phyloP scores from a whole-genome alignment of 2,888 invertebrate genomes.

The Busseola fusca region DNA sequence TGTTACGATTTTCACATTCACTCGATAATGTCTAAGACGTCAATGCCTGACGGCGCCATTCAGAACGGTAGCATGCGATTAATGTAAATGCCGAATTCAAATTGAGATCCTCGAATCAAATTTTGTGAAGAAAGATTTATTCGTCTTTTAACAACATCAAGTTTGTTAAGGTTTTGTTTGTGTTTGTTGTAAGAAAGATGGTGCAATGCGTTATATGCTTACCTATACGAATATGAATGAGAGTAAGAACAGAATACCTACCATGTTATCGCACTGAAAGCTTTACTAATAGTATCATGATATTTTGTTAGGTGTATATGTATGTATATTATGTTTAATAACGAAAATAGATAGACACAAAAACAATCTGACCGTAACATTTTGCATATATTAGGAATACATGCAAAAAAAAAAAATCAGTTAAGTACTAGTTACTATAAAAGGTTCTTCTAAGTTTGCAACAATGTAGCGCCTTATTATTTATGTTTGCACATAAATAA shows the following conservation, averaged over 20 bases:
- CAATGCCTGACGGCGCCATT: constrained; percentile 55
- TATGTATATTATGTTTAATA: background rate
- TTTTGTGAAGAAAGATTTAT: constrained; percentile 27
- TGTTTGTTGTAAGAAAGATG: constrained; percentile 4
- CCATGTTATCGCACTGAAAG: background rate
- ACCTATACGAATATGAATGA: background rate
- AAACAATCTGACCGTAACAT: background rate
- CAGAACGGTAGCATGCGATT: constrained; percentile 50
- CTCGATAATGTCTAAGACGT: constrained; percentile 46
- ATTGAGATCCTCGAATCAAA: constrained; percentile 38
- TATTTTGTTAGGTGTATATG: background rate
- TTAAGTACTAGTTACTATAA: background rate
- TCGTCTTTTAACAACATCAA: constrained; percentile 13
- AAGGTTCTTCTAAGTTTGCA: constrained; percentile 15
- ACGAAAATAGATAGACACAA: background rate
- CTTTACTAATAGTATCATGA: background rate
- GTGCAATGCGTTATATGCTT: background rate
- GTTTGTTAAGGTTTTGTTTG: background rate
- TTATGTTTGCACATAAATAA: constrained; percentile 51
- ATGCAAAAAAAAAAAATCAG: too few species aligned
- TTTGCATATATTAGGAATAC: too few species aligned
- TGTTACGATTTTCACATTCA: constrained; percentile 45
- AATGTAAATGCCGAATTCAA: constrained; percentile 45
- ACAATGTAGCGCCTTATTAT: constrained; percentile 35
- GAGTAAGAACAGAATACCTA: background rate